Conservation (phyloP, 2,797 vertebrate species). For the Thunnus albacares region DNA sequence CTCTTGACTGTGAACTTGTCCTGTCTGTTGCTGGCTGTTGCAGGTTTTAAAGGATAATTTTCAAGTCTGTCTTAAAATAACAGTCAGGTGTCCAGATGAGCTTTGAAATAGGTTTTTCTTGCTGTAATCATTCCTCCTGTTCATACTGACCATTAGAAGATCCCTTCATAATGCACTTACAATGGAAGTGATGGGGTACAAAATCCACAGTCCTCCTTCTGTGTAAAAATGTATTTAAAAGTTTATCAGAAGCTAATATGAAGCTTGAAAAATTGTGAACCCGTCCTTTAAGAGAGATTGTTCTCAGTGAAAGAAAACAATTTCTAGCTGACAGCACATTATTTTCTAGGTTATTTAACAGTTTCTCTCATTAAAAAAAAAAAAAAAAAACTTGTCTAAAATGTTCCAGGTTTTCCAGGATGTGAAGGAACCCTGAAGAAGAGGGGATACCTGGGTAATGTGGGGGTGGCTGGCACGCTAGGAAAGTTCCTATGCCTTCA, state of each 20-base stretch:
- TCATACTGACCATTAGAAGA: no score
- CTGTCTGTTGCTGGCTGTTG: background rate
- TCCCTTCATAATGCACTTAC: no score
- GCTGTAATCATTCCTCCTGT: no score
- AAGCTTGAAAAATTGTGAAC: no score
- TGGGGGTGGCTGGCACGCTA: constrained; percentile 93
- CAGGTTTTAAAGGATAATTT: background rate
- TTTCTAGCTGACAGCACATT: background rate
- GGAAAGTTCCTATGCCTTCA: constrained; percentile 91
- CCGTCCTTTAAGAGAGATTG: background rate
- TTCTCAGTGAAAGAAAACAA: background rate
- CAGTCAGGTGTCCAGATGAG: no score
- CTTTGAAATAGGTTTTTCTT: no score
- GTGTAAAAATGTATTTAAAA: no score
- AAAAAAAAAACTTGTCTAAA: background rate
- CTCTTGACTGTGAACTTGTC: no score
- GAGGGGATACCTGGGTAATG: constrained; percentile 93
- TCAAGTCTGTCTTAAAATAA: no score
- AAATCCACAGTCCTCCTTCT: no score
- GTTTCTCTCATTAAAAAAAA: background rate
- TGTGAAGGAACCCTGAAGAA: background rate
- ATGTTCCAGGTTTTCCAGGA: background rate
- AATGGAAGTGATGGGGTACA: no score
- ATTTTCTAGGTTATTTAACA: background rate
- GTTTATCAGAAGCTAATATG: no score